Evolutionary conservation across 30 jellyfish, hydroid and myxozoan genomes (phyloP), one percentile per base, ranked within the genome.

Genomic region (Catostylus mosaicus): DNA sequence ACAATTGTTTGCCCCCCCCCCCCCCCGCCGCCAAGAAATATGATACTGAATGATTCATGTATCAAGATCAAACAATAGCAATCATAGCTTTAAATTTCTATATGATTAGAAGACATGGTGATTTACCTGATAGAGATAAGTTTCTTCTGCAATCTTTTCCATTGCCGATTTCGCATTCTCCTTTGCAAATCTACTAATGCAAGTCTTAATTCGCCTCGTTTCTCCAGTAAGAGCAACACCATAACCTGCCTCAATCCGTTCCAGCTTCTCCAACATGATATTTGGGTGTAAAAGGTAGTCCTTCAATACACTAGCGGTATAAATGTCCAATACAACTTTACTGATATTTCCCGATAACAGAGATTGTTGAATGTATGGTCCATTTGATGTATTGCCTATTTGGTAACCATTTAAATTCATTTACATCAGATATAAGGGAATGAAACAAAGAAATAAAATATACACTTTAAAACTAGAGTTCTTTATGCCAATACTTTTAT

Each of bases 181-280:
- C 60, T 32, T 65, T n/a, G 89, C 83, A 30, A 32, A 36, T 45
- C 82, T 24, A 12, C 74, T 65, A 0, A 79, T 27, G 35, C 89
- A 79, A 1, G 26, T 23, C 24, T 64, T 37, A n/a, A 79, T 38
- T 18, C 90, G 74, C 60, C 47, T 67, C n/a, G 77, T 77, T 26
- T 80, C 90, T 0, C 84, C 90, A 18, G 90, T 67, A 10, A 80
- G 38, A 2, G 77, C 90, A 0, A 80, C 61, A 46, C 90, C 90
- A 34, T 64, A 80, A 3, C 84, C 66, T 20, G 76, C 90, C 7
- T 80, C 71, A 19, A 80, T 34, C 10, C 29, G 31, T 52, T 23
- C 23, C 5, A 66, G 32, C 34, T 35, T 29, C 6, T 65, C 84
- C 0, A 80, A 34, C 18, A 31, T 30, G 31, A 80, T 67, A 0